Evolutionary conservation across 2,888 invertebrate genomes (phyloP), one percentile per base, ranked within the genome.

Genomic region (Anthrax anthrax): DNA sequence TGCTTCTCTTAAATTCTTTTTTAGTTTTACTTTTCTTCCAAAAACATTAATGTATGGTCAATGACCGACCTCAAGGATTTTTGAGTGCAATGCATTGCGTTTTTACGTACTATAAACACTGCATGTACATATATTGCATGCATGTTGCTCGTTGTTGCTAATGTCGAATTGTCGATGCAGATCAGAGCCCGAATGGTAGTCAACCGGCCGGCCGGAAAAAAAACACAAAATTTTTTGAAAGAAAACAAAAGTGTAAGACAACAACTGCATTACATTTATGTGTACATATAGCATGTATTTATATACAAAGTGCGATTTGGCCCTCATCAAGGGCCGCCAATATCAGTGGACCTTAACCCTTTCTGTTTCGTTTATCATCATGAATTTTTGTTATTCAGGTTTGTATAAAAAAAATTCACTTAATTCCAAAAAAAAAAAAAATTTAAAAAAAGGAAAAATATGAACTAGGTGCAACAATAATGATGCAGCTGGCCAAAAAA

Each of bases 11-110:
- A 8, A 23, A 23, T 23, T 23, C 8, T 23, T 23, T 23, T 23
- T 23, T 23, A 8, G 23, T 23, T 23, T 23, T 8, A 23, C 23
- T 23, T 23, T 23, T 23, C 23, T 8, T 8, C 23, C 23, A 23
- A 23, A 23, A 23, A 23, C 4, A 23, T 23, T 23, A 8, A 6
- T 23, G 4, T 23, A 32, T 32, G 40, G 45, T 17, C 45, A 45
- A 23, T 36, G 45, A 45, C 45, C 45, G 45, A 34, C 40, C 37
- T 36, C 45, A 45, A 45, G 45, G 45, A 45, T 45, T 45, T 45
- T 40, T 45, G 36, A 40, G 45, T 27, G 44, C 44, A 44, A 32
- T 32, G 29, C 29, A 32, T 32, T 32, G 29, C 29, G 12, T 32
- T 32, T 32, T 32, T 12, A 12, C 23, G 5, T 23, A 23, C 23